These are phyloP conservation scores for Pseudopleuronectes americanus DNA, from an alignment of 2,797 vertebrate species.

Conservation along the genomic window DNA sequence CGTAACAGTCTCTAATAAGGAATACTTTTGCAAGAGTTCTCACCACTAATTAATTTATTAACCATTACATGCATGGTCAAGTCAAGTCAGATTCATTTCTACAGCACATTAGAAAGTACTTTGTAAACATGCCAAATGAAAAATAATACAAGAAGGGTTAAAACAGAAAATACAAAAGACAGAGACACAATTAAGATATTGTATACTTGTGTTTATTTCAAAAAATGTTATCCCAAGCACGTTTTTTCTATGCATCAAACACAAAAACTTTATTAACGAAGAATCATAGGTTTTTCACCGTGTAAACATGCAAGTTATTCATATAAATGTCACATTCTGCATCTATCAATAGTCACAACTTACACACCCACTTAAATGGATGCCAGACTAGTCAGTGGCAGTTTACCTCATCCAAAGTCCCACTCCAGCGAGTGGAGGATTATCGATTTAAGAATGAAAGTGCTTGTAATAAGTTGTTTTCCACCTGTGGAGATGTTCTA, in stretches of 20 bases:
- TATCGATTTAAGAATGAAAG: conserved; percentile 1
- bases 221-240: no score
- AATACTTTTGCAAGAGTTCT: no score
- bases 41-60: no score
- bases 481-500: conserved; percentile 27
- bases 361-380: neutral
- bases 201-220: no score
- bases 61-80: no score
- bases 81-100: no score
- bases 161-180: no score
- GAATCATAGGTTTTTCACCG: neutral
- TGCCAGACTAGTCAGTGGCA: neutral
- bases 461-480: conserved; percentile 48
- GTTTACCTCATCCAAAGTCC: neutral
- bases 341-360: neutral
- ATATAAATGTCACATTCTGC: neutral
- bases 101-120: no score
- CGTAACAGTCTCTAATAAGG: neutral
- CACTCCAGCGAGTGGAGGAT: neutral
- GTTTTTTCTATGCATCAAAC: no score
- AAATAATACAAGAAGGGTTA: no score
- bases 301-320: neutral
- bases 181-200: no score
- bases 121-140: no score
- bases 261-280: neutral